Base-by-base conservation (phyloP, 2,888 invertebrate genomes). In the Blastobasis lacticolella region DNA sequence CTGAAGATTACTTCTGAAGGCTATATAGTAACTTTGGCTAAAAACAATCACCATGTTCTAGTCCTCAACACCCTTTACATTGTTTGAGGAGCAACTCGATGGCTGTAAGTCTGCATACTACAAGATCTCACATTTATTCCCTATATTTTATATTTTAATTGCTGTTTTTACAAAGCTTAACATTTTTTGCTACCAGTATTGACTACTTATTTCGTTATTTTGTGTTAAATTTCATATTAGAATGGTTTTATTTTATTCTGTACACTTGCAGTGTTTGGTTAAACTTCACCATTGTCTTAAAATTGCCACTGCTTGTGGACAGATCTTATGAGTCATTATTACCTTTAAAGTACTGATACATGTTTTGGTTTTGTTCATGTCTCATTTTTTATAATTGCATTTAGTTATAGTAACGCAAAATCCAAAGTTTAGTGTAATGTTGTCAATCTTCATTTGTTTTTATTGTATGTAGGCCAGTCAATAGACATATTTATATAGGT, bases 31-130 rank as follows among this genome's bases (percentile, higher is more conserved):
- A 97, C 98, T 62, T 89, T 98, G 89, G 98, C 98, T 80, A 98
- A 98, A 91, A 98, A 98, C 90, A 98, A 98, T 90, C 98, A 98
- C 89, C 97, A 98, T 88, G 98, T 98, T 74, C 93, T 98, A 86
- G 96, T 98, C 81, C 92, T 98, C 87, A 95, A 96, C 90, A 96
- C 96, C 70, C 92, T 96, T 78, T 96, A 96, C 90, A 95, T 96
- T 91, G 92, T 94, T 89, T 95, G 94, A 94, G 92, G 91, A 75
- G 75, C 64, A 74, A 80, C 81, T 81, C 78, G 77, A 81, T 82
- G 84, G 86, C 86, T 85, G 87, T 88, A 88, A 88, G 88, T 88
- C 88, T 86, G 85, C 88, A 86, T 85, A 85, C 82, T 84, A 85
- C 88, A 81, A 87, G 88, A 88, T 88, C 87, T 88, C 88, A 88